These are phyloP conservation scores for Heliconius himera DNA, from an alignment of 1,140 invertebrate species.

Conservation along the genomic window DNA sequence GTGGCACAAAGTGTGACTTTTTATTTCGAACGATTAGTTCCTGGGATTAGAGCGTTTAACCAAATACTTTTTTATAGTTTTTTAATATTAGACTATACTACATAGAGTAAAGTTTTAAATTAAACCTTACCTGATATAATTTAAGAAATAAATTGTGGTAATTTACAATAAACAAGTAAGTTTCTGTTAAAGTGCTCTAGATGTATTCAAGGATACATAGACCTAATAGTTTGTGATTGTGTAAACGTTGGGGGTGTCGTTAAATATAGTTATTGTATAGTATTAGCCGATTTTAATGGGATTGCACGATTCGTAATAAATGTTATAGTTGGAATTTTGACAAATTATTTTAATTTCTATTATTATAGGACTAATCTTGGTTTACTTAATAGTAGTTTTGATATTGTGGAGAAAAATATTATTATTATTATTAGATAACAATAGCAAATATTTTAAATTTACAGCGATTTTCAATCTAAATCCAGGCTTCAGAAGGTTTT, in stretches of 20 bases:
- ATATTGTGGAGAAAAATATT: too few species aligned
- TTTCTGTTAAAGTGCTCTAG: not conserved
- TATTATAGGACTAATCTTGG: not conserved
- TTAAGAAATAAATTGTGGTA: not conserved
- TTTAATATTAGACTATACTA: too few species aligned
- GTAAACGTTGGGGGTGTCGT: slow-evolving; percentile 1
- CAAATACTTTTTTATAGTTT: too few species aligned
- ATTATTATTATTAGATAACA: too few species aligned
- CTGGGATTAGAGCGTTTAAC: too few species aligned
- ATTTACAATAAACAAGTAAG: not conserved
- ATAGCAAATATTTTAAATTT: too few species aligned
- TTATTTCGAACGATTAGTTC: too few species aligned
- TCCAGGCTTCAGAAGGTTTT: too few species aligned
- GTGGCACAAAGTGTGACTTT: too few species aligned
- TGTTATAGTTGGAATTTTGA: not conserved
- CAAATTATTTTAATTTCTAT: not conserved
- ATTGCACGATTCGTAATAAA: not conserved
- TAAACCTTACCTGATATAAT: not conserved
- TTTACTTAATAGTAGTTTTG: too few species aligned
- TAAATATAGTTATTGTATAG: not conserved
- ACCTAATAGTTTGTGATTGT: not conserved
- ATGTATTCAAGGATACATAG: slow-evolving; percentile 9
- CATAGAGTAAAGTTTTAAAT: too few species aligned
- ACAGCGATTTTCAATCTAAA: too few species aligned
- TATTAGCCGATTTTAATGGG: not conserved